Evolutionary conservation across 1,140 invertebrate genomes (phyloP).

Genomic region (Atta texana): DNA sequence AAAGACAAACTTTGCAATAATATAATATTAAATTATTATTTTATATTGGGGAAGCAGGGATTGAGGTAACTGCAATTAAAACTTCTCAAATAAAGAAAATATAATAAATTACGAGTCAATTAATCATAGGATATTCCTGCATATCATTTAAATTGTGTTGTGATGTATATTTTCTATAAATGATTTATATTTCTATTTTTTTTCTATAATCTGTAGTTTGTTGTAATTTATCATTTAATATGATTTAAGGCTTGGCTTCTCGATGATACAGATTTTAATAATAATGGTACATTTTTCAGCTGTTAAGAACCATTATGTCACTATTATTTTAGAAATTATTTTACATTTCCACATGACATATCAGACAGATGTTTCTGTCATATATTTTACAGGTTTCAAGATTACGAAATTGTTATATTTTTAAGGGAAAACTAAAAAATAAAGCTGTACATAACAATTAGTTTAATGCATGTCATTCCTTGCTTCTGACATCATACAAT

Average conservation of each 20-base stretch:
- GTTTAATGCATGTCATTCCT: too few relatives aligned
- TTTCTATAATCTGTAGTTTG: neutral
- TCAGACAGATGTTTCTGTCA: too few relatives aligned
- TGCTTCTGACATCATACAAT: too few relatives aligned
- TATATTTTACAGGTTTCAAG: too few relatives aligned
- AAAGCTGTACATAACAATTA: too few relatives aligned
- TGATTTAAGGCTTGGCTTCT: neutral
- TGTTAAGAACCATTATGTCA: too few relatives aligned
- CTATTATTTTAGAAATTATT: too few relatives aligned
- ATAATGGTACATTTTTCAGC: too few relatives aligned
- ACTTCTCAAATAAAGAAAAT: constrained; percentile 56
- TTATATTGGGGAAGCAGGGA: constrained; percentile 25
- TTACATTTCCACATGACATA: too few relatives aligned
- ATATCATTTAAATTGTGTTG: neutral
- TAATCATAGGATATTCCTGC: neutral
- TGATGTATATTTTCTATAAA: neutral
- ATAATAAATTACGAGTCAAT: constrained; percentile 31
- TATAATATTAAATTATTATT: constrained; percentile 40
- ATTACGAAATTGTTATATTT: too few relatives aligned
- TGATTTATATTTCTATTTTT: neutral
- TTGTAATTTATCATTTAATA: neutral
- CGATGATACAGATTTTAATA: too few relatives aligned
- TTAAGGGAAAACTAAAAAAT: too few relatives aligned
- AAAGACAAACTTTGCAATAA: constrained; percentile 45
- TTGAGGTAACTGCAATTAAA: constrained; percentile 28